Evolutionary conservation across 2,113 vertebrate genomes (phyloP), one percentile per base, ranked within the genome.

Genomic region (Megaceryle torquata): DNA sequence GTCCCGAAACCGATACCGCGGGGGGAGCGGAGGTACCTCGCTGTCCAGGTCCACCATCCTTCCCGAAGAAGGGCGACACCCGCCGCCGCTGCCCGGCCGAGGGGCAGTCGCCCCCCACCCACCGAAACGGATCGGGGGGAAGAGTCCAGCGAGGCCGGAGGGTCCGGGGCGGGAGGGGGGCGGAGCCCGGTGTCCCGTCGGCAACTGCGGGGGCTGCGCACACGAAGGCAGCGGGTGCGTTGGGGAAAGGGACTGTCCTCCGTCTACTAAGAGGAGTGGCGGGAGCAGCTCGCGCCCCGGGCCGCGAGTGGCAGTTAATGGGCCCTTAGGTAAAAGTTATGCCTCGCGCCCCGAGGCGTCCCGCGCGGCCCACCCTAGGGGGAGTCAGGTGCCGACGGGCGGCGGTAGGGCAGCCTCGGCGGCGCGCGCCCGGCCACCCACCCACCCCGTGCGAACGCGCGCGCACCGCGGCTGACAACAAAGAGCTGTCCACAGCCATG

Each of bases 1-100:
- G 96, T 99, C 99, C 90, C 99, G 98, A 97, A 99, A 99, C 77
- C 99, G 97, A 96, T 99, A 99, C 93, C 98, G 98, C 68, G 98
- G 98, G 15, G 99, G 99, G 46, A 99, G 98, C 57, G 99, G 99
- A 18, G 98, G 99, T 61, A 99, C 99, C 91, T 99, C 99, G 43
- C 98, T 99, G 97, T 99, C 98, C 95, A 97, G 81, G 94, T 98
- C 98, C 88, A 98, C 98, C 99, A 99, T 99, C 91, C 97, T 98
- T 88, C 75, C 94, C 72, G 75, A 37, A 43, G 57, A 74, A 60
- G 21, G 35, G 82, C 91, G 25, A 11, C 50, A 5, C 60, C 39
- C 39, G 14, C 65, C 57, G 57, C 64, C 41, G 28, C 60, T 50
- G 48, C 22, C 83, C 44, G 19, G 53, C 10, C 18, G 44, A 35